Base-by-base conservation (phyloP, 2,797 vertebrate species). In the Rhinogobio ventralis region DNA sequence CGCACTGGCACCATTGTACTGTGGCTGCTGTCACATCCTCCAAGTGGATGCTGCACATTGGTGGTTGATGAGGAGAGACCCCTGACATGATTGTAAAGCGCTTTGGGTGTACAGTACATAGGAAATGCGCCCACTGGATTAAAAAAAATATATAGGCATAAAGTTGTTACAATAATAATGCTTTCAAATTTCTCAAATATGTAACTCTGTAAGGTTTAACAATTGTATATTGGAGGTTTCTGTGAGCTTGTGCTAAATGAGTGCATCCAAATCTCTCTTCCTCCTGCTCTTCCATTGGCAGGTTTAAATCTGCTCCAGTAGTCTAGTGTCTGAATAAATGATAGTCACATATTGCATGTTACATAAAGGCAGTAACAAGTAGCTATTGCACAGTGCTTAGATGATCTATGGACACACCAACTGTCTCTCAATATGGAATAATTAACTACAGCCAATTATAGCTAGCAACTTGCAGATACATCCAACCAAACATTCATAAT, bases 271-370 rank as follows among this genome's bases (percentile, higher is more conserved):
- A 20, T 55, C 28, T 49, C 28, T 36, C n/a, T 72, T 33, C 6
- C 17, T 53, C 49, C 49, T 33, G 33, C 33, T 75, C 49, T 55
- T 53, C 9, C 49, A 19, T 39, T 57, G 73, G 73, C 51, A 57
- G 51, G 30, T 57, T 57, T 76, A 57, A 74, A 76, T 76, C 51
- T 75, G 30, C 51, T 55, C 51, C 51, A 75, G 20, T 36, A 55
- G 49, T 75, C 19, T 57, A 55, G n/a, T n/a, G 20, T 55, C 20
- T 51, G 79, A 33, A 69, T 51, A 49, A 36, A 71, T 69, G 64
- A 46, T 30, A 30, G 23, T 62, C 79, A 67, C n/a, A 77, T 45
- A 60, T 77, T 60, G 53, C 75, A 62, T 77, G 36, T 77, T 77
- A 28, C 36, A 62, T 77, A 20, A 62, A 42, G 17, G 75, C 55